These are phyloP conservation scores for Geothlypis trichas DNA, from an alignment of 2,113 vertebrate species.

Conservation along the genomic window DNA sequence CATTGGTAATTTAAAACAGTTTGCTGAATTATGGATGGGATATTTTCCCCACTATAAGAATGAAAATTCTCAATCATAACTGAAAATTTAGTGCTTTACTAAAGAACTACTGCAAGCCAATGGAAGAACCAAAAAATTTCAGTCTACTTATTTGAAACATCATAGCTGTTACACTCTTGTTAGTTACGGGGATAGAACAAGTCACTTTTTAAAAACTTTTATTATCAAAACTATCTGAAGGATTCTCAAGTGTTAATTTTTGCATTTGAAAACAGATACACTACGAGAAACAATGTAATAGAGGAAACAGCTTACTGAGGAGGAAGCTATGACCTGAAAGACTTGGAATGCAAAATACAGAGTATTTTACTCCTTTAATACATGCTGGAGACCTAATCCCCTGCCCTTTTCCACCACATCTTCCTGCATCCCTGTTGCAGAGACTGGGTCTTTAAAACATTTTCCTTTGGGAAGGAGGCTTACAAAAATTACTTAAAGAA, in stretches of 20 bases:
- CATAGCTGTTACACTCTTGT: not conserved
- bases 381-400: not conserved
- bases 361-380: not conserved
- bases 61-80: not conserved
- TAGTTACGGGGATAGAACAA: not conserved
- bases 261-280: not conserved
- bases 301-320: not conserved
- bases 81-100: not conserved
- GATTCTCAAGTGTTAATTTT: not conserved
- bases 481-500: not conserved
- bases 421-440: not conserved
- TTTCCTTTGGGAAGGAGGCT: not conserved
- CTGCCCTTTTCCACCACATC: not conserved
- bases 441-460: not conserved
- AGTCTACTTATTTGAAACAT: not conserved
- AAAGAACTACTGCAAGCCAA: not conserved
- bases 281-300: not conserved
- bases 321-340: not conserved
- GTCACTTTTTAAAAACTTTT: not conserved
- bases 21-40: not conserved
- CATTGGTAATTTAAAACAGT: not conserved
- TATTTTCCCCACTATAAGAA: not conserved
- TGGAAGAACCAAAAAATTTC: not conserved
- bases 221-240: not conserved
- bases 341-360: not conserved